These are phyloP conservation scores for Drosophila simulans DNA, from an alignment of 1,140 invertebrate species.

Conservation along the genomic window DNA sequence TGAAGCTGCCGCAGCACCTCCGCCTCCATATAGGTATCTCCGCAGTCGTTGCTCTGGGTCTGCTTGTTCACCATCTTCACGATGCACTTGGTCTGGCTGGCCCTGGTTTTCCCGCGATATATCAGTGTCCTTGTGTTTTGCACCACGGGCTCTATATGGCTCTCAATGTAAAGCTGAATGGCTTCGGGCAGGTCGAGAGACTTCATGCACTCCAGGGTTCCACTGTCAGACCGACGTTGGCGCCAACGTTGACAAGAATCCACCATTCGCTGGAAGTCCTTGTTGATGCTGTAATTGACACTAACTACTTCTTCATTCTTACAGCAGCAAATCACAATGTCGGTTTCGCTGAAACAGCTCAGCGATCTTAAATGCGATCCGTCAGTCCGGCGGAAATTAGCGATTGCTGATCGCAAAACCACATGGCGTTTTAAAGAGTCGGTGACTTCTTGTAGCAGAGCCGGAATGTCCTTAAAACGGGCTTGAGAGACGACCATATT, in stretches of 20 bases:
- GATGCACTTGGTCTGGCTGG: not conserved
- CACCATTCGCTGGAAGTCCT: not conserved
- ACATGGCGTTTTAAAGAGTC: slow-evolving; percentile 1
- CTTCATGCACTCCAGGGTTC: not conserved
- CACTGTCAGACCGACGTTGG: no score
- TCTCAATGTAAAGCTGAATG: not conserved
- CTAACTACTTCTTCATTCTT: not conserved
- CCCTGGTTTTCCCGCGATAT: not conserved
- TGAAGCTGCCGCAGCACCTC: slow-evolving; percentile 21
- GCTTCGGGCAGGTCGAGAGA: not conserved
- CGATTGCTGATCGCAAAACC: slow-evolving; percentile 21
- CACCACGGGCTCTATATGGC: not conserved
- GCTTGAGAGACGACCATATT: not conserved
- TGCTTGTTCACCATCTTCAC: slow-evolving; percentile 4
- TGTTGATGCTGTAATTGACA: not conserved
- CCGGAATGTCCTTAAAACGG: slow-evolving; percentile 4
- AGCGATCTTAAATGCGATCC: not conserved
- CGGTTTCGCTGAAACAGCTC: not conserved
- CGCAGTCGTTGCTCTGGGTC: not conserved
- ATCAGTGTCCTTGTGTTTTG: not conserved
- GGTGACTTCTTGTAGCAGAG: slow-evolving; percentile 19
- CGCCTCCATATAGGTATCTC: not conserved
- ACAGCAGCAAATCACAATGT: slow-evolving; percentile 7
- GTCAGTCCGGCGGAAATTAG: not conserved
- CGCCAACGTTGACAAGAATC: not conserved